A percentile compares a stretch with the other conserved stretches of the same genome.
phyloP scores from a whole-genome alignment of 2,797 vertebrate species.

The Falco berigora region DNA sequence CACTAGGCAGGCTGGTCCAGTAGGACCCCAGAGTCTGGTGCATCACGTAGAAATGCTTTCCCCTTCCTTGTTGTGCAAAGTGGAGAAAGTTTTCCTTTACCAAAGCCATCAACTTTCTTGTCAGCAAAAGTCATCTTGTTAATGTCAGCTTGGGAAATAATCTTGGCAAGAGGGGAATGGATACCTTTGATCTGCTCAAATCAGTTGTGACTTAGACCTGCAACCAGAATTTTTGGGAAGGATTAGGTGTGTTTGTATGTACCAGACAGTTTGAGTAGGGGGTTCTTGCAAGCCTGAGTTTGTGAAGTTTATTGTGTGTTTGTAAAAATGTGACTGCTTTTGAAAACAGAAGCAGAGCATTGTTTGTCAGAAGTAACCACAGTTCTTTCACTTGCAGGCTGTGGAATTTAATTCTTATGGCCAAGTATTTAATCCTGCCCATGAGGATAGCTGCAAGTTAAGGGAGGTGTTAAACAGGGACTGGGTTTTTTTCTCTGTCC shows the following conservation, averaged over 20 bases:
- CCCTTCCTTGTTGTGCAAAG: neutral
- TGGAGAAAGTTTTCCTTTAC: neutral
- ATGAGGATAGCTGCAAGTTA: neutral
- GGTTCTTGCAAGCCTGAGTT: neutral
- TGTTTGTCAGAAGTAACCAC: neutral
- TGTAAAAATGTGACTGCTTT: neutral
- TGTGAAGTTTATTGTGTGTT: neutral
- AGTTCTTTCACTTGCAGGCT: neutral
- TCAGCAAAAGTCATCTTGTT: neutral
- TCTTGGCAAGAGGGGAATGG: neutral
- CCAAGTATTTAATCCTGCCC: neutral
- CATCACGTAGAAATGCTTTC: neutral
- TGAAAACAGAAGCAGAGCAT: neutral
- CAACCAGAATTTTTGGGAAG: neutral
- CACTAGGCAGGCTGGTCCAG: neutral
- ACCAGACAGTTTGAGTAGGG: neutral
- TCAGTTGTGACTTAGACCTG: neutral
- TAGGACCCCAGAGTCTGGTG: neutral
- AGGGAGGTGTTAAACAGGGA: neutral
- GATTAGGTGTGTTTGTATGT: neutral
- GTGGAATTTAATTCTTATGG: neutral
- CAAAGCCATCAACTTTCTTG: neutral
- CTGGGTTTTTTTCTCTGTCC: neutral
- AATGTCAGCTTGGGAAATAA: neutral
- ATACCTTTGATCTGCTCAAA: neutral